A percentile compares a stretch with the other conserved stretches of the same genome.
phyloP scores from a whole-genome alignment of 2,113 vertebrate species.

The Scomber japonicus region DNA sequence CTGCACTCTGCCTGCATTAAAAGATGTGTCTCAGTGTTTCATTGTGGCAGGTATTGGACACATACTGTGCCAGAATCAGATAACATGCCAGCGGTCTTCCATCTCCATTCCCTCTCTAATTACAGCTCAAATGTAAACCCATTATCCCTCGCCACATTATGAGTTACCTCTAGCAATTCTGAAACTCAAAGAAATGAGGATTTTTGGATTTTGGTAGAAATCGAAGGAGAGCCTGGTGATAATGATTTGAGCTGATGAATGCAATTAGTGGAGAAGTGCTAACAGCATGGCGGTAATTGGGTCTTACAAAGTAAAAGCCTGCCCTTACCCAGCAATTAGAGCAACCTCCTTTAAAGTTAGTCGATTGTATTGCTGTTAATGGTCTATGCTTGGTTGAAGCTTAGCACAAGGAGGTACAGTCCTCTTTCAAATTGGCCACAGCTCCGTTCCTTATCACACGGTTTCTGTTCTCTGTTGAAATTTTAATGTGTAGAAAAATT shows the following conservation, averaged over 20 bases:
- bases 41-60: constrained; percentile 18
- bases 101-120: constrained; percentile 74
- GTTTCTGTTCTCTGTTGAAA: constrained; percentile 30
- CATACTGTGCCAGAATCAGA: constrained; percentile 49
- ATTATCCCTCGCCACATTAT: constrained; percentile 77
- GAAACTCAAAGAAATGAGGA: constrained; percentile 72
- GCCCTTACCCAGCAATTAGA: constrained; percentile 78
- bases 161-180: constrained; percentile 71
- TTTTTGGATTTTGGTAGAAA: constrained; percentile 77
- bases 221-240: constrained; percentile 69
- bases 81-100: constrained; percentile 49
- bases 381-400: constrained; percentile 69
- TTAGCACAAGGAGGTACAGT: constrained; percentile 35
- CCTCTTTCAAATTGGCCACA: constrained; percentile 50
- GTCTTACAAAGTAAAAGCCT: constrained; percentile 75
- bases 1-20: not conserved
- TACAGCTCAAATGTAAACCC: constrained; percentile 78
- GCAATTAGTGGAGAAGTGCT: constrained; percentile 83
- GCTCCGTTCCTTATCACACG: constrained; percentile 9
- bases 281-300: constrained; percentile 80
- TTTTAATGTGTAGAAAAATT: constrained; percentile 39
- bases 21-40: constrained; percentile 26
- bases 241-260: constrained; percentile 83
- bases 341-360: constrained; percentile 77
- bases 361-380: constrained; percentile 78